Evolutionary conservation across 2,797 vertebrate species (phyloP), one percentile per base, ranked within the genome.

Genomic region (Fratercula arctica): DNA sequence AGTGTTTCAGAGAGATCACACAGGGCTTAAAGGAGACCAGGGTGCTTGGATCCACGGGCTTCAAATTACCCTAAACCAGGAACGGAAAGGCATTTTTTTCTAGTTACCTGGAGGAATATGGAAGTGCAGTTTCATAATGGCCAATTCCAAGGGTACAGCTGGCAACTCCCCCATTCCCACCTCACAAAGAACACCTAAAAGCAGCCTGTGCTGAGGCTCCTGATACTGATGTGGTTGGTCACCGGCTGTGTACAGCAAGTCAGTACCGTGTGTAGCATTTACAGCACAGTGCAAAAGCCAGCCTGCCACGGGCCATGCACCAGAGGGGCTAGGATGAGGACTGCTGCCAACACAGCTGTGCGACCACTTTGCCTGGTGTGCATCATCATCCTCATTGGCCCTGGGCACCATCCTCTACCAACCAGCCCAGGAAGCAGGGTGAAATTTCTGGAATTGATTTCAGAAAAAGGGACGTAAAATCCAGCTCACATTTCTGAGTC

Each of bases 271-370:
- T 3, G 28, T 3, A 35, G 31, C 23, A 28, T 0, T 3, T 3
- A 16, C 8, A 21, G 19, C 23, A 31, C 33, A 5, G 21, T 3
- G 17, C 43, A 56, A 20, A 37, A 23, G 9, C 11, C 48, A 31
- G 0, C 5, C 24, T 31, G 39, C 33, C 37, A 15, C 54, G 8
- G 46, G 54, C n/a, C 14, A 2, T 1, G 23, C 35, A 26, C 28
- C 53, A 26, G 13, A 24, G 10, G 26, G 39, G 26, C 4, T 2
- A 26, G 43, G 24, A 56, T 7, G 6, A 26, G 8, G 25, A 23
- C 23, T 50, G 37, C 16, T 2, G 1, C 0, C 0, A 45, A 56
- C 5, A 24, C 19, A 64, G 13, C 7, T 1, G 0, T 5, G 37
- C 4, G 7, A 75, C 9, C 26, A 21, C 6, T 0, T 26, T 13